Evolutionary conservation across 2,888 invertebrate species (phyloP).

Genomic region (Aelia acuminata): DNA sequence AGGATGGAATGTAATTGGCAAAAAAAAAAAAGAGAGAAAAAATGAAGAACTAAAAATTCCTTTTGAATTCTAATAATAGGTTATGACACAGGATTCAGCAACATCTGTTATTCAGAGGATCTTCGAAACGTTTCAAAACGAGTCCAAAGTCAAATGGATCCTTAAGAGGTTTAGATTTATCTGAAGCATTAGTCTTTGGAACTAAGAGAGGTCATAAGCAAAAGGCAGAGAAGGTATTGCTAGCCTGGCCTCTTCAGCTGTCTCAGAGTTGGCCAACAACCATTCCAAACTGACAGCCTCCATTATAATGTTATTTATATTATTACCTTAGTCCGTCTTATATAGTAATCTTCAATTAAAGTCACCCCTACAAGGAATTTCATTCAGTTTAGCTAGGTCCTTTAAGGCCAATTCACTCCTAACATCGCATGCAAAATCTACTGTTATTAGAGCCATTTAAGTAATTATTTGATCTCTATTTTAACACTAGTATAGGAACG

Average conservation of each 20-base stretch:
- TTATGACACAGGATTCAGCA: background rate
- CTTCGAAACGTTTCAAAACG: background rate
- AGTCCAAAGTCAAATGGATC: background rate
- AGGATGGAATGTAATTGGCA: too few relatives aligned
- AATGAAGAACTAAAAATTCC: background rate
- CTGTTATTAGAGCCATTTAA: background rate
- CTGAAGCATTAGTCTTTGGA: conserved; percentile 10
- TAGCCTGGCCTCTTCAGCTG: background rate
- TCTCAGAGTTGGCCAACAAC: background rate
- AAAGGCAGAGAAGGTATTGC: background rate
- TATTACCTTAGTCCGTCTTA: background rate
- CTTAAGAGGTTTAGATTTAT: background rate
- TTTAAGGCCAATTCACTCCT: background rate
- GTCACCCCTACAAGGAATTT: conserved; percentile 6
- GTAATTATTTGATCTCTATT: too few relatives aligned
- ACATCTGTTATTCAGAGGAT: background rate
- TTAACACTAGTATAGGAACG: too few relatives aligned
- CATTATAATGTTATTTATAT: conserved; percentile 39
- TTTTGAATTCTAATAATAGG: background rate
- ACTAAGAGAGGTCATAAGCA: background rate
- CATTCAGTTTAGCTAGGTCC: background rate
- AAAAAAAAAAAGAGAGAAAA: too few relatives aligned
- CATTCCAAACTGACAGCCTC: background rate
- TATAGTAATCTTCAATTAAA: background rate
- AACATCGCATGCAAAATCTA: background rate